Evolutionary conservation across 2,888 invertebrate species (phyloP).

Genomic region (Campoplex nolae): DNA sequence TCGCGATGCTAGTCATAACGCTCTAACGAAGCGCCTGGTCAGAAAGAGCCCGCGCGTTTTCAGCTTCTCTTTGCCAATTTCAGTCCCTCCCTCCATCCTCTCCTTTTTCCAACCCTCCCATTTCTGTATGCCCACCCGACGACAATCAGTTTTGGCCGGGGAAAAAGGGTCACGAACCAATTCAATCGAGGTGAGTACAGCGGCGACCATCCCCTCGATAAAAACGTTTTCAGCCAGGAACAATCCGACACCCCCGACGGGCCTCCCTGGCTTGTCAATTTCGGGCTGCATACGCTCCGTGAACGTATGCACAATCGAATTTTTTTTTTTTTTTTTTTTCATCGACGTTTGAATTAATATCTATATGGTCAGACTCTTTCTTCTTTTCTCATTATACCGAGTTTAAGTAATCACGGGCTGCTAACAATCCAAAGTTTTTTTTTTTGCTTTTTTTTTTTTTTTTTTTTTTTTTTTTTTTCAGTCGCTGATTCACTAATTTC

Average conservation of each 20-base stretch:
- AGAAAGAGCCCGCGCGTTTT: slow-evolving; percentile 26
- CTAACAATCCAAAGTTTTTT: no score
- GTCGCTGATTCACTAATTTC: no score
- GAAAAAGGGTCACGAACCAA: slow-evolving; percentile 64
- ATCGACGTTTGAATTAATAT: not conserved
- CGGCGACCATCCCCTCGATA: slow-evolving; percentile 32
- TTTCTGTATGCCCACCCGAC: slow-evolving; percentile 5
- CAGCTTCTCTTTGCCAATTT: slow-evolving; percentile 45
- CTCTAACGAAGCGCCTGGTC: slow-evolving; percentile 63
- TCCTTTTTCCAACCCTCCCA: not conserved
- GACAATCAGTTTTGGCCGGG: slow-evolving; percentile 65
- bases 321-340: not conserved
- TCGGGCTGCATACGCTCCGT: not conserved
- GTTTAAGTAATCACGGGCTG: not conserved
- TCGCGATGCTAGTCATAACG: slow-evolving; percentile 57
- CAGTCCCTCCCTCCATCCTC: not conserved
- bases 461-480: no score
- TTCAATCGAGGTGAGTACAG: slow-evolving; percentile 53
- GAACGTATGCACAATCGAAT: not conserved
- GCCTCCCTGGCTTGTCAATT: slow-evolving; percentile 1
- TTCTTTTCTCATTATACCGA: not conserved
- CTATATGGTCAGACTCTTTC: not conserved
- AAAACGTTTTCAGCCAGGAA: slow-evolving; percentile 48
- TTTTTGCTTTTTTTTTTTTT: no score
- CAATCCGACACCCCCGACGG: slow-evolving; percentile 22